phyloP scores from a whole-genome alignment of 1,140 invertebrate genomes.

The Eciton burchellii region DNA sequence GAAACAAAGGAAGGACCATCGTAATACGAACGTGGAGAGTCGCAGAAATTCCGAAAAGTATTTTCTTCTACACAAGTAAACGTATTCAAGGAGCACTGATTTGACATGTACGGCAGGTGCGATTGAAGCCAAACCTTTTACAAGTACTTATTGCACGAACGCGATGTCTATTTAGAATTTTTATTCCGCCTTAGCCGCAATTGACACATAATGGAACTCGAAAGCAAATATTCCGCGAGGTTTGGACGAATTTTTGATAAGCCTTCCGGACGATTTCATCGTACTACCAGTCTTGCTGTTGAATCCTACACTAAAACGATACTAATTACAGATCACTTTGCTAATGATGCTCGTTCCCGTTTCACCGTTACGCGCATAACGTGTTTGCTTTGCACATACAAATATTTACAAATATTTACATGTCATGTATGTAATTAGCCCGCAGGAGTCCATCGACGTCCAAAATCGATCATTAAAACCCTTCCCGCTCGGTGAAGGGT shows the following conservation, averaged over 20 bases:
- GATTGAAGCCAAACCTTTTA: not conserved
- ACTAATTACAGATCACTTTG: conserved; percentile 54
- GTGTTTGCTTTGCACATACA: conserved; percentile 74
- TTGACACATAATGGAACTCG: conserved; percentile 39
- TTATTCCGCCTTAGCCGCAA: not conserved
- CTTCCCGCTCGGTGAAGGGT: conserved; percentile 31
- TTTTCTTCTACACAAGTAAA: not conserved
- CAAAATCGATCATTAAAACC: conserved; percentile 67
- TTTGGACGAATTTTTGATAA: conserved; percentile 58
- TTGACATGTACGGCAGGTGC: not conserved
- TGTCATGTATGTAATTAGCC: conserved; percentile 72
- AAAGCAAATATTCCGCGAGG: conserved; percentile 63
- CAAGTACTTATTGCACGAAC: not conserved
- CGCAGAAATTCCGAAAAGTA: not conserved
- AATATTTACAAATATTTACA: conserved; percentile 85
- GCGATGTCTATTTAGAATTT: conserved; percentile 11
- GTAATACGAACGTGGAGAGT: not conserved
- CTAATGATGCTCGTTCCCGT: conserved; percentile 36
- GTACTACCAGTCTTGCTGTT: conserved; percentile 23
- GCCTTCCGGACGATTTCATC: conserved; percentile 41
- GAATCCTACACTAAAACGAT: conserved; percentile 8
- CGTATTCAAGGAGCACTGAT: conserved; percentile 1
- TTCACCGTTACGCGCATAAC: conserved; percentile 44
- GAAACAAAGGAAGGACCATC: too few relatives aligned
- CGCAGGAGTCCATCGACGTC: conserved; percentile 70